These are phyloP conservation scores for Leptopilina clavipes DNA, from an alignment of 1,140 invertebrate species.

Conservation along the genomic window DNA sequence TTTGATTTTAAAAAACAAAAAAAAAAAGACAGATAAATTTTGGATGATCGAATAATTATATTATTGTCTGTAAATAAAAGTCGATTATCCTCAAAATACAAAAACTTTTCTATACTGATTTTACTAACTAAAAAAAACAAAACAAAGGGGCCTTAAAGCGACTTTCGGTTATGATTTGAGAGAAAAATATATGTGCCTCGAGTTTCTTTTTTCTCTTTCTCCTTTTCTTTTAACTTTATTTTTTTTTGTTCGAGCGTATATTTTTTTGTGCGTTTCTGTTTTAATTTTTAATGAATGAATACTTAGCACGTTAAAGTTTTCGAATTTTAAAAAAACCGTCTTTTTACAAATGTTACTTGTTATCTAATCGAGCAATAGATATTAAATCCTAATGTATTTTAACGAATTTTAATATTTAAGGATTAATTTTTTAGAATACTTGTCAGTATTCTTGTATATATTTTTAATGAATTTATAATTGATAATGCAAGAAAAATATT, in stretches of 20 bases:
- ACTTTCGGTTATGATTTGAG: not conserved
- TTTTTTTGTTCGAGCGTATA: constrained; percentile 39
- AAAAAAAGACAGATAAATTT: constrained; percentile 2
- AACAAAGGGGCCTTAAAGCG: constrained; percentile 27
- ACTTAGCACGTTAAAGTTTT: constrained; percentile 70
- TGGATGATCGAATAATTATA: not conserved
- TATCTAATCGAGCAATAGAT: constrained; percentile 56
- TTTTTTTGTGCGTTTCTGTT: constrained; percentile 53
- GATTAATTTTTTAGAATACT: constrained; percentile 3
- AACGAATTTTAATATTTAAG: constrained; percentile 14
- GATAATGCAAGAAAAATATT: not conserved
- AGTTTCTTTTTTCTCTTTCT: constrained; percentile 35
- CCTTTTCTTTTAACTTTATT: not conserved
- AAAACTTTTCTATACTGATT: constrained; percentile 4
- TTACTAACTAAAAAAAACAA: not conserved
- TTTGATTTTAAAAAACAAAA: not conserved
- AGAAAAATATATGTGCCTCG: constrained; percentile 8
- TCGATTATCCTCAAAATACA: not conserved
- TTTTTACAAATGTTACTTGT: constrained; percentile 70
- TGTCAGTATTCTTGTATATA: constrained; percentile 14
- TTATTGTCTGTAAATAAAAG: constrained; percentile 16
- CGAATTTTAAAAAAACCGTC: constrained; percentile 69
- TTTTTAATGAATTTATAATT: not conserved
- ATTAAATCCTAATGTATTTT: constrained; percentile 42
- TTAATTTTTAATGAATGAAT: constrained; percentile 56